phyloP scores from a whole-genome alignment of 2,888 invertebrate species.

The Palloptera scutellata region DNA sequence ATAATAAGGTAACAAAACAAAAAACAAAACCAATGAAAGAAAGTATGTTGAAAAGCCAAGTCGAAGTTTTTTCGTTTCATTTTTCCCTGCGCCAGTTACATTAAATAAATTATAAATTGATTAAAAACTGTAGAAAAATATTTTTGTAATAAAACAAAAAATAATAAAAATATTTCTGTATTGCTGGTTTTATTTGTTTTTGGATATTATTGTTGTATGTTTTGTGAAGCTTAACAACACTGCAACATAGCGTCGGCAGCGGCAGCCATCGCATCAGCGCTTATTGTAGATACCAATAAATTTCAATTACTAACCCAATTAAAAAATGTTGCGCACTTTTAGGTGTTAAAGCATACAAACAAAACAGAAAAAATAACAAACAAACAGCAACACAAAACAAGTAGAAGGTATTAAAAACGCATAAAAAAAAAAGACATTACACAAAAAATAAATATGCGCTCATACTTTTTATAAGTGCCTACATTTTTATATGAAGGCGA shows the following conservation, averaged over 20 bases:
- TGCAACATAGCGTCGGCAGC: too few species aligned
- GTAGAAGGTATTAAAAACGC: neutral
- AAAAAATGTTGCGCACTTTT: slow-evolving; percentile 17
- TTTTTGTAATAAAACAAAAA: neutral
- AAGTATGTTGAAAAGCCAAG: too few species aligned
- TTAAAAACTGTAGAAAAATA: neutral
- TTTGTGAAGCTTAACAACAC: too few species aligned
- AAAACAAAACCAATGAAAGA: too few species aligned
- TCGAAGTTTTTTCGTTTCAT: neutral
- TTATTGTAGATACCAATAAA: slow-evolving; percentile 14
- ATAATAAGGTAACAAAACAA: too few species aligned
- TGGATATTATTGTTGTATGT: too few species aligned
- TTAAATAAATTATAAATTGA: neutral
- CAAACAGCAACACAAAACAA: neutral
- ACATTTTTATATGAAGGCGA: too few species aligned
- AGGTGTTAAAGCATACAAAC: slow-evolving; percentile 1
- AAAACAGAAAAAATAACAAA: neutral
- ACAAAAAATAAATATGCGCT: too few species aligned
- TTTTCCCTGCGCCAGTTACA: neutral
- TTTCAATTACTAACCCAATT: slow-evolving; percentile 33
- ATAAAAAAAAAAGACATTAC: neutral
- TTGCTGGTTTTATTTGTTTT: too few species aligned
- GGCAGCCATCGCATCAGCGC: too few species aligned
- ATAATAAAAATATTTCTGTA: too few species aligned
- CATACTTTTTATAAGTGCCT: too few species aligned